These are phyloP conservation scores for Catharus minimus DNA, from an alignment of 2,113 vertebrate species.

Conservation along the genomic window DNA sequence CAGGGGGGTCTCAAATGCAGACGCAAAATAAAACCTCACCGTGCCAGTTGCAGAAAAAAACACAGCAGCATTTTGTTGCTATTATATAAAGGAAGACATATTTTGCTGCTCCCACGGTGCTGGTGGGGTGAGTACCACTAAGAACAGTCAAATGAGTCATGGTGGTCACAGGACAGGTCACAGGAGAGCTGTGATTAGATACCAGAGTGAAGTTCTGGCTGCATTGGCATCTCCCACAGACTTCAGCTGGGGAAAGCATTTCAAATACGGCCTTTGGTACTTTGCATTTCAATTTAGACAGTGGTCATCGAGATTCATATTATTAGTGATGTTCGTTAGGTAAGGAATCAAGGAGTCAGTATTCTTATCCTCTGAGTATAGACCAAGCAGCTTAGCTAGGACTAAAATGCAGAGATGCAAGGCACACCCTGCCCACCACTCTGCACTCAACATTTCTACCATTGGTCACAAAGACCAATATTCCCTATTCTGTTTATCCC, in stretches of 20 bases:
- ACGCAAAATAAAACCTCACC: not conserved
- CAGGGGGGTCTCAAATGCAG: not conserved
- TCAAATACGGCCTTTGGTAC: not conserved
- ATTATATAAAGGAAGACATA: fast-evolving
- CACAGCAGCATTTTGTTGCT: not conserved
- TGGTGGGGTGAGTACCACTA: not conserved
- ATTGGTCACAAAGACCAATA: fast-evolving
- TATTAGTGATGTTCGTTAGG: not conserved
- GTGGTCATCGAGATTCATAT: not conserved
- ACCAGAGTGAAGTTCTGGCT: not conserved
- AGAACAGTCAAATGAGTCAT: not conserved
- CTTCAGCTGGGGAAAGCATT: not conserved
- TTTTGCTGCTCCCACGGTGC: fast-evolving
- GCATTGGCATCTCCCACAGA: not conserved
- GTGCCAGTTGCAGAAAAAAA: fast-evolving
- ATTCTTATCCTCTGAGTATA: not conserved
- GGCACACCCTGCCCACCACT: not conserved
- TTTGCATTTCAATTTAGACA: not conserved
- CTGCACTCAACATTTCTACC: not conserved
- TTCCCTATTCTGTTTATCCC: not conserved
- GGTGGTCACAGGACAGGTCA: constrained; percentile 25
- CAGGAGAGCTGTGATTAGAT: not conserved
- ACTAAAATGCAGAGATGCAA: not conserved
- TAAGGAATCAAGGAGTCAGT: not conserved
- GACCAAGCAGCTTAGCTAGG: not conserved